A percentile compares a stretch with the other conserved stretches of the same genome.
Conservation (phyloP, 2,113 vertebrate species). For the Bubo scandiacus region DNA sequence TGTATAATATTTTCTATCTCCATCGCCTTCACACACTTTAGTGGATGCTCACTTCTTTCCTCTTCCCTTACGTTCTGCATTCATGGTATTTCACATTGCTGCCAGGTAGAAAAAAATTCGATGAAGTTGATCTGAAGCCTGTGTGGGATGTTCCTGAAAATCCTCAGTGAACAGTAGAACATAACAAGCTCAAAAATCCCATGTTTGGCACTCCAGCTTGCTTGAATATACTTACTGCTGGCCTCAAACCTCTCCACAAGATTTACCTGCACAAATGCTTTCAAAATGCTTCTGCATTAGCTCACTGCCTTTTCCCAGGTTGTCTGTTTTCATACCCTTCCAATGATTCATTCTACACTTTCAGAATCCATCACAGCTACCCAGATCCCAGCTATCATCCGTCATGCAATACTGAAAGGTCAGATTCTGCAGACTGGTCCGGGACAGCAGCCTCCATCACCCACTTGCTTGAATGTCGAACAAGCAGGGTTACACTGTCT, state of each 20-base stretch:
- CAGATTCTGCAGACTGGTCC: neutral
- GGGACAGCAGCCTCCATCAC: neutral
- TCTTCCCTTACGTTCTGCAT: neutral
- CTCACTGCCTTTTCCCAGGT: neutral
- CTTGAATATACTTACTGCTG: neutral
- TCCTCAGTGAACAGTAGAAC: neutral
- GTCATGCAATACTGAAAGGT: neutral
- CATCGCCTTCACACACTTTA: neutral
- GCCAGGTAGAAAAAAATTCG: neutral
- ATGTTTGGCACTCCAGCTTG: neutral
- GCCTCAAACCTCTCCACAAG: neutral
- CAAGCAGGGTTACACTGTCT: neutral
- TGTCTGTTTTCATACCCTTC: neutral
- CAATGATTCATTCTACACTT: neutral
- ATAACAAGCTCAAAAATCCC: neutral
- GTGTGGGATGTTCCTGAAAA: slow-evolving; percentile 46
- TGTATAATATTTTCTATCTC: neutral
- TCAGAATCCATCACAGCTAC: neutral
- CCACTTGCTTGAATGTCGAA: neutral
- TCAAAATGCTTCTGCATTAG: neutral
- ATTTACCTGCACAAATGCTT: neutral
- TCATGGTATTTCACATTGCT: neutral
- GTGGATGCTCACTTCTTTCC: neutral
- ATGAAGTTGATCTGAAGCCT: neutral
- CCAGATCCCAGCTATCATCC: neutral